Percentiles rank a stretch among this genome's conserved stretches.
Conservation (phyloP, 2,113 vertebrate species). For the Archocentrus centrarchus region DNA sequence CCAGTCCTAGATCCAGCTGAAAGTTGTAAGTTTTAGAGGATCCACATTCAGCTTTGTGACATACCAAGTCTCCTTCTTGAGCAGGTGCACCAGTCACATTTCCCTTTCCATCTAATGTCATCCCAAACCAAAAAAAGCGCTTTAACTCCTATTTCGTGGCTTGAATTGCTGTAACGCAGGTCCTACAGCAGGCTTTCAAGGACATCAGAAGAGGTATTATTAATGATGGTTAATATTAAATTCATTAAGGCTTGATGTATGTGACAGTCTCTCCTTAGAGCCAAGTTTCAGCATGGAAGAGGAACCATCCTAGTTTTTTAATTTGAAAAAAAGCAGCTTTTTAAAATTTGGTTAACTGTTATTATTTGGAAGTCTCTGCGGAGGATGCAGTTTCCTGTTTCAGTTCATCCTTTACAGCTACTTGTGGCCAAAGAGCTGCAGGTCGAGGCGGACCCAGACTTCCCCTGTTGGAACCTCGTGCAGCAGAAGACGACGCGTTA, state of each 20-base stretch:
- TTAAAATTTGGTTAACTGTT: conserved; percentile 30
- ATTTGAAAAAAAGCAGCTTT: conserved; percentile 30
- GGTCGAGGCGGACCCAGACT: conserved; percentile 95
- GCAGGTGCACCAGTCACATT: neutral
- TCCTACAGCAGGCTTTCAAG: neutral
- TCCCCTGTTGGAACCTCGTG: conserved; percentile 96
- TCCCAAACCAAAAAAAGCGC: neutral
- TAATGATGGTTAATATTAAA: conserved; percentile 36
- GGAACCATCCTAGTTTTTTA: conserved; percentile 9
- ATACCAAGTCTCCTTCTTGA: neutral
- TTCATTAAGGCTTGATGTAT: conserved; percentile 36
- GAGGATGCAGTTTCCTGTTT: neutral
- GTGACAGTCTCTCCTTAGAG: neutral
- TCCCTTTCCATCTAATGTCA: conserved; percentile 7
- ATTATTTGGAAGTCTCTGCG: conserved; percentile 5
- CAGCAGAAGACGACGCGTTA: conserved; percentile 88
- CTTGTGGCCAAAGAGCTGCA: conserved; percentile 91
- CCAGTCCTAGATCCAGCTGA: neutral
- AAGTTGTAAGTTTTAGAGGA: conserved; percentile 25
- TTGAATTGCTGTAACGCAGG: conserved; percentile 3
- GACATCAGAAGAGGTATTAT: conserved; percentile 40
- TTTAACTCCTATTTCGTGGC: conserved; percentile 4
- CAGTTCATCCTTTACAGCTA: conserved; percentile 29
- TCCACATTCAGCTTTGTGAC: neutral
- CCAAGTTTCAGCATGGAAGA: neutral